Evolutionary conservation across 2,113 vertebrate genomes (phyloP), one percentile per base, ranked within the genome.

Genomic region (Tragelaphus imberbis): DNA sequence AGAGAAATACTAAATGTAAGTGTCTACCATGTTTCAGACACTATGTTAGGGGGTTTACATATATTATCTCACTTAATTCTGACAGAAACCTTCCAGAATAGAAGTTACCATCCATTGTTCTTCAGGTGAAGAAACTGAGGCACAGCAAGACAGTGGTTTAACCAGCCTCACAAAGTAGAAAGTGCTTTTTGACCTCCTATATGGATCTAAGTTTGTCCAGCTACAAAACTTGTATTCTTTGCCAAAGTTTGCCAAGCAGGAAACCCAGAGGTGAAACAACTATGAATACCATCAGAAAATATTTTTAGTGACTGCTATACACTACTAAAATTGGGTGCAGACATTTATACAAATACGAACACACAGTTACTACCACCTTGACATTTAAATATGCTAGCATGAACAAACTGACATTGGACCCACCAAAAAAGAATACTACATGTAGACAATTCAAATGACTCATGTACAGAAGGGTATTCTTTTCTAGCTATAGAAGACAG

Each of bases 321-420:
- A 15, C 44, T 88, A 59, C 56, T 90, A 95, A 87, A 40, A 51
- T 85, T 84, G 80, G 92, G n/a, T 84, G n/a, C 59, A 90, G 51
- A 84, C 79, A 51, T 84, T 95, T 84, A 93, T 49, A 82, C 55
- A 92, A 55, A 90, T 55, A 97, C 11, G 93, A 93, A 92, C 28
- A 95, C 25, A 82, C 28, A 63, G 90, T 96, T 90, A 82, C 81
- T 90, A 79, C 77, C 36, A 89, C 87, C 33, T 92, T 97, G 55
- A 92, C 25, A 85, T 92, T 97, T 97, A 97, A 98, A 92, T 84
- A 91, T 80, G 63, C n/a, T 90, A 84, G 85, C 47, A 90, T 8
- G 84, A 97, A 96, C 68, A 96, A 90, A 93, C 33, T 86, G 86
- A 91, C 51, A 58, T 9, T 95, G 92, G 55, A 84, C 49, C 30